Conservation (phyloP, 2,888 invertebrate species). For the Eristalis tenax region DNA sequence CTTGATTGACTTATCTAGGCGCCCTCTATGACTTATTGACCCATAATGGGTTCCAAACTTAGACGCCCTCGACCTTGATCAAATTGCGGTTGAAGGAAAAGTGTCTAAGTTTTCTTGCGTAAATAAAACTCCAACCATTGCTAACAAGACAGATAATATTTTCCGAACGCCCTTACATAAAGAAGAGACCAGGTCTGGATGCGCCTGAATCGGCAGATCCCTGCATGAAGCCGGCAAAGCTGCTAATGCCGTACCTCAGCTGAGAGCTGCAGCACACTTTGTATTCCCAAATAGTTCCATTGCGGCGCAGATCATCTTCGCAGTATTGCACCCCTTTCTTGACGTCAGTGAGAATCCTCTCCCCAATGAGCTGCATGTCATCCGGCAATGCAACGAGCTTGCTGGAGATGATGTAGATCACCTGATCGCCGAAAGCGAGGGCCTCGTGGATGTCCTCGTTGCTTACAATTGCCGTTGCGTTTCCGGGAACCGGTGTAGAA, state of each 20-base stretch:
- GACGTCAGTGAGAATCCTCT: slow-evolving; percentile 38
- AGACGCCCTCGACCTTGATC: too few relatives aligned
- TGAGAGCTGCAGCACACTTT: slow-evolving; percentile 50
- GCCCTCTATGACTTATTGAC: not conserved
- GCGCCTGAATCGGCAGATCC: slow-evolving; percentile 18
- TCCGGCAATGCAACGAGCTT: slow-evolving; percentile 24
- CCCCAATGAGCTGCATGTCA: slow-evolving; percentile 12
- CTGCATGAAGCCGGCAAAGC: slow-evolving; percentile 14
- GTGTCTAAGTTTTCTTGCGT: not conserved
- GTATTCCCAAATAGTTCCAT: slow-evolving; percentile 51
- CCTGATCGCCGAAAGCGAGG: slow-evolving; percentile 33
- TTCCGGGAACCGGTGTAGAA: not conserved
- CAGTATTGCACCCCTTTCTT: slow-evolving; percentile 30
- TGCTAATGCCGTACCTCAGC: slow-evolving; percentile 31
- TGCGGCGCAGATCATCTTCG: slow-evolving; percentile 21
- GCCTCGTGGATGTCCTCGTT: slow-evolving; percentile 11
- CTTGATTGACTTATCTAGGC: too few relatives aligned
- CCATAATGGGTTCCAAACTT: not conserved
- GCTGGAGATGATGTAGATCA: slow-evolving; percentile 25
- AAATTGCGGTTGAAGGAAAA: too few relatives aligned
- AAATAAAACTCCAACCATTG: not conserved
- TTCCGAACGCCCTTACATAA: not conserved
- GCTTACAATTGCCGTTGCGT: not conserved
- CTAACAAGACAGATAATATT: not conserved
- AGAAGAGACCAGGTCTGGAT: not conserved